A percentile compares a stretch with the other conserved stretches of the same genome.
Evolutionary conservation across 2,888 invertebrate species (phyloP).

Genomic region (Diogma glabrata): DNA sequence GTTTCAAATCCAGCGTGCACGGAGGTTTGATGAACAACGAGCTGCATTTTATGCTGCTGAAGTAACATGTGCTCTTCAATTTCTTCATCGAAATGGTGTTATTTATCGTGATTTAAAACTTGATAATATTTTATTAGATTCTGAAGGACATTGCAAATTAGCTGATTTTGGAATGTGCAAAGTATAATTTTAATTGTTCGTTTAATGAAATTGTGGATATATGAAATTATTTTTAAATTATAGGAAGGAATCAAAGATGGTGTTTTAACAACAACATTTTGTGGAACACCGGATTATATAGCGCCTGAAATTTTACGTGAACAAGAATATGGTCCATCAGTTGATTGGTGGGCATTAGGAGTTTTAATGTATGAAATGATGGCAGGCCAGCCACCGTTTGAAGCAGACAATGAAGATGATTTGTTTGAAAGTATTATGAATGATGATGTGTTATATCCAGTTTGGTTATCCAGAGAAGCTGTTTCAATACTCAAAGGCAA

Average conservation of each 20-base stretch:
- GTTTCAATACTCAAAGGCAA: slow-evolving; percentile 74
- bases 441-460: slow-evolving; percentile 96
- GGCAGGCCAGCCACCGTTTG: slow-evolving; percentile 99
- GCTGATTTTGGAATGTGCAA: slow-evolving; percentile 99
- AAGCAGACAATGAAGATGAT: slow-evolving; percentile 99
- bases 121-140: slow-evolving; percentile 95
- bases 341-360: slow-evolving; percentile 96
- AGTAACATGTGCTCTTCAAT: slow-evolving; percentile 94
- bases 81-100: slow-evolving; percentile 92
- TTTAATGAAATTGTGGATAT: too few relatives aligned
- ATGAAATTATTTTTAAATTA: too few relatives aligned
- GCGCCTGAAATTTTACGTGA: slow-evolving; percentile 96
- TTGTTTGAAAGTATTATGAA: slow-evolving; percentile 96
- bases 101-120: slow-evolving; percentile 98
- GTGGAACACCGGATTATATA: slow-evolving; percentile 99
- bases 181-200: slow-evolving; percentile 49
- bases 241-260: slow-evolving; percentile 50
- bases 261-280: slow-evolving; percentile 89
- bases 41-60: slow-evolving; percentile 95
- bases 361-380: slow-evolving; percentile 99
- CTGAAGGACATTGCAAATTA: slow-evolving; percentile 88
- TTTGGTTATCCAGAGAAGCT: slow-evolving; percentile 87
- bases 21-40: slow-evolving; percentile 93
- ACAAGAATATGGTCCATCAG: slow-evolving; percentile 78
- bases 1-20: slow-evolving; percentile 98